These are phyloP conservation scores for Pantherophis vulpinus DNA, from an alignment of 2,797 vertebrate species.

Conservation along the genomic window DNA sequence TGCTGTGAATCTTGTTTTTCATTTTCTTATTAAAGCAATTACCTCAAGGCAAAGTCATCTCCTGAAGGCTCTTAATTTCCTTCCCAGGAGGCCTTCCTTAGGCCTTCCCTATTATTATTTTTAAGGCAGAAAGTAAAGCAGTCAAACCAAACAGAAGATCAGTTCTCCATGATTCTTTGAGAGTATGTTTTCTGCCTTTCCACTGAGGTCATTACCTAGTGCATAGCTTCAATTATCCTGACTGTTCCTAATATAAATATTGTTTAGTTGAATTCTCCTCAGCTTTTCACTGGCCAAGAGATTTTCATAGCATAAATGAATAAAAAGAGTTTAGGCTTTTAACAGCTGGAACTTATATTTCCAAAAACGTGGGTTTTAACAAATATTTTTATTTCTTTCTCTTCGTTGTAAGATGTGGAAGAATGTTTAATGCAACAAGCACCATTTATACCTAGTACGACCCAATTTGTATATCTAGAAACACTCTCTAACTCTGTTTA, in stretches of 20 bases:
- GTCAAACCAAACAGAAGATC: neutral
- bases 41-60: neutral
- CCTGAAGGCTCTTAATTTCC: neutral
- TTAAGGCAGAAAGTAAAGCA: neutral
- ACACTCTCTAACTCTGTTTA: neutral
- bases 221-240: neutral
- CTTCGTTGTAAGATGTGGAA: neutral
- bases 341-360: neutral
- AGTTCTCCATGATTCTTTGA: neutral
- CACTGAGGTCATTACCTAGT: neutral
- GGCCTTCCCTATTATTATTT: neutral
- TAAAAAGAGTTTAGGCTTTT: neutral
- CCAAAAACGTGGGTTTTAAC: neutral
- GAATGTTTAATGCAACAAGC: neutral
- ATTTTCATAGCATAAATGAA: neutral
- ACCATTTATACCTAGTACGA: neutral
- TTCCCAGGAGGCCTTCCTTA: neutral
- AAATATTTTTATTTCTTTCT: neutral
- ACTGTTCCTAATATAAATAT: neutral
- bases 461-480: neutral
- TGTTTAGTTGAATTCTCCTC: neutral
- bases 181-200: neutral
- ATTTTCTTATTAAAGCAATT: slow-evolving; percentile 1
- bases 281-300: neutral
- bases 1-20: neutral